Base-by-base conservation (phyloP, 2,888 invertebrate genomes). In the Cosmia pyralina region DNA sequence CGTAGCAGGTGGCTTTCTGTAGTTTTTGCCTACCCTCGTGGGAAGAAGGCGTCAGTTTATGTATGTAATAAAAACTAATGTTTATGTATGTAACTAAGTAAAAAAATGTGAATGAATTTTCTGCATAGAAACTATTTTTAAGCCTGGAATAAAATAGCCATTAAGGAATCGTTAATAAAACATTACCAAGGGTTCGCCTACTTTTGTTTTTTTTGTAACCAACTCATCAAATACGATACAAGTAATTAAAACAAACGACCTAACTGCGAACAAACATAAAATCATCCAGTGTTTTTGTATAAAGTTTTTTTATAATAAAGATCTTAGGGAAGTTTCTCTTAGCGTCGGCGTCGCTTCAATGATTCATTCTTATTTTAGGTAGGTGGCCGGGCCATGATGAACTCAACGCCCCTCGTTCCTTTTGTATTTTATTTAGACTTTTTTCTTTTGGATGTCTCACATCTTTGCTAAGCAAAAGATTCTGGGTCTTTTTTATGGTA, bases 251-350 rank as follows among this genome's bases (percentile, higher is more conserved):
- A 75, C 38, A n/a, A 76, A 85, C 57, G 59, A 69, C 65, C 79
- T 79, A 59, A 83, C 85, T 83, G 85, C 80, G n/a, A 70, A 72
- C 41, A 53, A 65, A 76, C 69, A 76, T 83, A 68, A 83, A 82
- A 70, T 28, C 7, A 28, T 2, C 22, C 38, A 50, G 11, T n/a
- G n/a, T 46, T 64, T 68, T 65, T 72, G 28, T 59, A 13, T 28
- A 41, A 55, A 44, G 44, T 34, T 62, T 55, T 58, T 57, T 77
- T 75, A n/a, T 66, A 11, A 38, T 58, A n/a, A 59, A 66, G 46
- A 50, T 52, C 44, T 50, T 57, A 7, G n/a, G 2, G n/a, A 55
- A 41, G 15, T 52, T 46, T 11, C 1, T 22, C 48, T 19, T 52
- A 28, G 19, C n/a, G 13, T 15, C n/a, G n/a, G n/a, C n/a, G n/a